Evolutionary conservation across 1,140 invertebrate species (phyloP), one percentile per base, ranked within the genome.

Genomic region (Bombus pascuorum): DNA sequence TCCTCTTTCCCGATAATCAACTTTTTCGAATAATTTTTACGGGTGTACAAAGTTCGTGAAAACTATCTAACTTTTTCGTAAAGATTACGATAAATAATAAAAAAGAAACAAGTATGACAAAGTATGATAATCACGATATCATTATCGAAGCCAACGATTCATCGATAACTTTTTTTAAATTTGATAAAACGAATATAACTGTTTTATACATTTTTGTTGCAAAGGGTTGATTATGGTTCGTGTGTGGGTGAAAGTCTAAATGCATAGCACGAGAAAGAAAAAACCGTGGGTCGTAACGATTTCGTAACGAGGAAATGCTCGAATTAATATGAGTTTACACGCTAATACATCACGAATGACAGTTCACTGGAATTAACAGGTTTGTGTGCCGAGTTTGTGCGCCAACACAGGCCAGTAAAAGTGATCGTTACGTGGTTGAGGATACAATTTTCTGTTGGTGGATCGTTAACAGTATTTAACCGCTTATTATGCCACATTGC

Each of bases 321-420:
- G 39, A 44, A 68, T 79, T 79, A 59, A 79, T 68, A 37, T 47
- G 65, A 47, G 77, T 32, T 47, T 79, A 9, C 10, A 34, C 12
- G 32, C 10, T 79, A 47, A 68, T 80, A n/a, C 22, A 53, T 81
- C 77, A 81, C 57, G 75, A 78, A 65, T 34, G 75, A 42, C 57
- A 65, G 59, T 12, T 9, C 10, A 25, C 34, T 32, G 18, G 59
- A 65, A 66, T 78, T 78, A 42, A 78, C n/a, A 77, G 59, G 34
- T 62, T 59, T 39, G 57, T n/a, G 8, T 39, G 75, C 37, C 75
- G 42, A 34, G 42, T 59, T 59, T n/a, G 12, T 59, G 25, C 73
- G 47, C 74, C 25, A 10, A 12, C 18, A 5, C 18, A 25, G 12
- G 2, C 3, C 47, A 18, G 42, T 76, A 37, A 39, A 76, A 59